Evolutionary conservation across 2,113 vertebrate genomes (phyloP).

Genomic region (Sinosuthora webbiana): DNA sequence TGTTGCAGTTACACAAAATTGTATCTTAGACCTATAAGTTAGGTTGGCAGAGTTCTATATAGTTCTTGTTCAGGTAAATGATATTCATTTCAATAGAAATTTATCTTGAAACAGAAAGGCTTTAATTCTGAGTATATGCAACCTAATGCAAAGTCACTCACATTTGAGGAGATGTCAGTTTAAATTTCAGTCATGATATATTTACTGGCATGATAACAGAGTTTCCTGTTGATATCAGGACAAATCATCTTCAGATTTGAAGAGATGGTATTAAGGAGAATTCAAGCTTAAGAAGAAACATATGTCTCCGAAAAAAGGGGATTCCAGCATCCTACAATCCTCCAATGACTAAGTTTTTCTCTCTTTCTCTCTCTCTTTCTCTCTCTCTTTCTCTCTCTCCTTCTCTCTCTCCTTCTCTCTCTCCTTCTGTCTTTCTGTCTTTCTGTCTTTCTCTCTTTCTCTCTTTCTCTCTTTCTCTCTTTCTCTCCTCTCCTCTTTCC

Average conservation of each 20-base stretch:
- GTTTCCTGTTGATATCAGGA: slow-evolving; percentile 16
- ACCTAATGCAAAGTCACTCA: neutral
- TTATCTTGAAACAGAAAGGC: neutral
- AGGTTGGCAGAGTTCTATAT: neutral
- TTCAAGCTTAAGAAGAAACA: slow-evolving; percentile 13
- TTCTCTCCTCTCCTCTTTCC: too few relatives aligned
- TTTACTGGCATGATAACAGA: neutral
- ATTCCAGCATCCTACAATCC: neutral
- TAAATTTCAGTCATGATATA: neutral
- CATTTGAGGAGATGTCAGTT: neutral
- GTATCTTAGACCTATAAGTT: neutral
- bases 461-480: too few relatives aligned
- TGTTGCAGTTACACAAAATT: neutral
- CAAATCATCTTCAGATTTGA: neutral
- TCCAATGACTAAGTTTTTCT: neutral
- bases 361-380: neutral
- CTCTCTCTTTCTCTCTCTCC: neutral
- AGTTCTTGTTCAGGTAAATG: neutral
- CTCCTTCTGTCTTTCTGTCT: too few relatives aligned
- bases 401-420: neutral
- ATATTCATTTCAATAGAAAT: neutral
- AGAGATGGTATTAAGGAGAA: neutral
- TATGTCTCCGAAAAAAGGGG: neutral
- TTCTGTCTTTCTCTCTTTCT: too few relatives aligned
- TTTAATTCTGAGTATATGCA: neutral